Percentiles rank a stretch among this genome's conserved stretches.
Conservation (phyloP, 2,797 vertebrate species). For the Channallabes apus region DNA sequence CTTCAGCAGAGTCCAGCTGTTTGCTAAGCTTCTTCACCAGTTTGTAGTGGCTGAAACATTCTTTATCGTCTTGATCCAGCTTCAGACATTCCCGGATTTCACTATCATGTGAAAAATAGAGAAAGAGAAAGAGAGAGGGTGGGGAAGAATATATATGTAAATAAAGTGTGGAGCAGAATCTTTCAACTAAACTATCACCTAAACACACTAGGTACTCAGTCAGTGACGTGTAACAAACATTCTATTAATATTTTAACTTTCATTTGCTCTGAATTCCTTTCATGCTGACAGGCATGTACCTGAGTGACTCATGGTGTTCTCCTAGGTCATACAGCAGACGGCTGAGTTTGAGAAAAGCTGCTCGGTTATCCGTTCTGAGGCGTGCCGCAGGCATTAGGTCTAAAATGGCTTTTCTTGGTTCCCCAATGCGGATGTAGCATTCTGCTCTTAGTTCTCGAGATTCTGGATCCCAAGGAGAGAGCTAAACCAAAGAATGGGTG, state of each 20-base stretch:
- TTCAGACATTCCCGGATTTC: slow-evolving; percentile 82
- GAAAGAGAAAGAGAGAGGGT: not conserved
- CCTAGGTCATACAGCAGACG: slow-evolving; percentile 79
- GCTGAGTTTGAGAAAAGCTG: slow-evolving; percentile 81
- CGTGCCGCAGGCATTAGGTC: slow-evolving; percentile 78
- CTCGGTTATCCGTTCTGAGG: slow-evolving; percentile 82
- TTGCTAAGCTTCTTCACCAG: slow-evolving; percentile 84
- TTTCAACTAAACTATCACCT: not conserved
- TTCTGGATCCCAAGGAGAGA: slow-evolving; percentile 82
- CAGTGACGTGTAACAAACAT: not conserved
- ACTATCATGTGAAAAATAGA: slow-evolving; percentile 55
- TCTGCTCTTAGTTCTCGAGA: slow-evolving; percentile 80
- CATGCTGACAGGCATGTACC: slow-evolving; percentile 59
- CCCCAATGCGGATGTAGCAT: slow-evolving; percentile 77
- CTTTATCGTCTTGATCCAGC: slow-evolving; percentile 84
- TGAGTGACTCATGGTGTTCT: slow-evolving; percentile 79
- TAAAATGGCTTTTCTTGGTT: slow-evolving; percentile 79
- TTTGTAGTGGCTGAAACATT: slow-evolving; percentile 83
- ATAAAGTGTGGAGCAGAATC: not conserved
- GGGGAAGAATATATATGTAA: not conserved
- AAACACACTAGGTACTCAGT: not conserved
- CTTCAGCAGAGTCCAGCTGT: slow-evolving; percentile 80
- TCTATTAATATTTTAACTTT: not conserved
- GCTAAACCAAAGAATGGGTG: slow-evolving; percentile 57
- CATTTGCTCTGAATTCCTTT: not conserved